A percentile compares a stretch with the other conserved stretches of the same genome.
Conservation (phyloP, 1,140 invertebrate genomes). For the Drosophila littoralis region DNA sequence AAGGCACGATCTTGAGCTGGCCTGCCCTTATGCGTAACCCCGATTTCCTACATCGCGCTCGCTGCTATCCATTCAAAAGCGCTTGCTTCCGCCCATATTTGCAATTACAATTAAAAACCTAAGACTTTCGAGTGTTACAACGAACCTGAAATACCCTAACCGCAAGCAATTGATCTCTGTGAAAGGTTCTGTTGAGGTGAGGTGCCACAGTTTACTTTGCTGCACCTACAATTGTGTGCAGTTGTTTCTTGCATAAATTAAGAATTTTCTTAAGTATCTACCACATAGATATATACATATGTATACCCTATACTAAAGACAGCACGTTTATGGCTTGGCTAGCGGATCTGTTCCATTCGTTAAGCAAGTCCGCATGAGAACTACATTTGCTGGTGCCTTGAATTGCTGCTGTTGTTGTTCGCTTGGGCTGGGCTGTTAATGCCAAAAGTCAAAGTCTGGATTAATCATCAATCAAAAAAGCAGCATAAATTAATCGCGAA, state of each 20-base stretch:
- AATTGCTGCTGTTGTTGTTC: constrained; percentile 34
- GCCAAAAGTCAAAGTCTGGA: constrained; percentile 81
- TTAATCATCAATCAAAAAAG: constrained; percentile 76
- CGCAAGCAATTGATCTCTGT: not conserved
- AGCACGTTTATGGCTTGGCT: too few species aligned
- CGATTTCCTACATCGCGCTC: constrained; percentile 41
- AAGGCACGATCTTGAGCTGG: constrained; percentile 21
- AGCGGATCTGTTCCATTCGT: not conserved
- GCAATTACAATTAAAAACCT: constrained; percentile 69
- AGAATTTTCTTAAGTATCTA: too few species aligned
- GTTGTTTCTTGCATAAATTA: too few species aligned
- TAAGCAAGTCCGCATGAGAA: constrained; percentile 1
- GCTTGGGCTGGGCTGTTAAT: constrained; percentile 55
- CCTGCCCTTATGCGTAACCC: constrained; percentile 60
- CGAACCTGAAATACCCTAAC: constrained; percentile 15
- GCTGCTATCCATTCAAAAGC: constrained; percentile 64
- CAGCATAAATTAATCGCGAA: constrained; percentile 72
- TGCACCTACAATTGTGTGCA: too few species aligned
- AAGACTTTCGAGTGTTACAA: not conserved
- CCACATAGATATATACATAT: too few species aligned
- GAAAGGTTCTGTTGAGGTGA: too few species aligned
- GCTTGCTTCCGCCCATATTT: constrained; percentile 71
- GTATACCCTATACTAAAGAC: too few species aligned
- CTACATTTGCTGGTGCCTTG: constrained; percentile 19
- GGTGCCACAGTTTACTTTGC: too few species aligned